Evolutionary conservation across 1,140 invertebrate species (phyloP), one percentile per base, ranked within the genome.

Genomic region (Caerostris extrusa): DNA sequence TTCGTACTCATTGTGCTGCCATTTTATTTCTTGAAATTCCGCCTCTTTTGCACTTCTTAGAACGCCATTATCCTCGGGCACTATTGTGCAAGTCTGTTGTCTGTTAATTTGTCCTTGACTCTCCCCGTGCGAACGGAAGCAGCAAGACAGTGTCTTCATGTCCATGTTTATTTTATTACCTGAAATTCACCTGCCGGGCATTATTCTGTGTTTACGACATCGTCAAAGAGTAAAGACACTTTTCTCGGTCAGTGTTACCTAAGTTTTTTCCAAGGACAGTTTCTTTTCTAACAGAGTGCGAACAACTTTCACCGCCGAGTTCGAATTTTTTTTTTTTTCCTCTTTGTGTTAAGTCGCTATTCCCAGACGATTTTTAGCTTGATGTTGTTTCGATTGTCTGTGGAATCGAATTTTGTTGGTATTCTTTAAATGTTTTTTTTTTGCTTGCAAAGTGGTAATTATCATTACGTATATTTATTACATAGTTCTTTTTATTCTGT

Each of bases 161-260:
- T 50, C 12, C 71, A 77, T 77, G 53, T 77, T 77, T 77, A 77
- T 77, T 77, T 77, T 77, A 77, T 34, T 77, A 50, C 71, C 71
- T 71, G 34, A 34, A 77, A 50, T 77, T 77, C 53, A 50, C 71
- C 71, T 34, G 8, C 71, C 53, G 71, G 34, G 71, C 19, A 50
- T 77, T 77, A 77, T 77, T 77, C 34, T 50, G 71, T 77, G 71
- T 77, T 77, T 77, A 77, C 71, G 71, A 77, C 71, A 53, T 77
- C 71, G 34, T 53, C 53, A 77, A 53, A 14, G 71, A 77, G 71
- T 77, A 4, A 53, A 77, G 71, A 77, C 71, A 77, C 53, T 77
- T 77, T 77, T 77, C 19, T 77, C 71, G 71, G 71, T 77, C 71
- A 77, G 7, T 77, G 71, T 77, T 77, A 77, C 71, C 71, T 77